phyloP scores from a whole-genome alignment of 2,888 invertebrate genomes.

The Pheosia tremula region DNA sequence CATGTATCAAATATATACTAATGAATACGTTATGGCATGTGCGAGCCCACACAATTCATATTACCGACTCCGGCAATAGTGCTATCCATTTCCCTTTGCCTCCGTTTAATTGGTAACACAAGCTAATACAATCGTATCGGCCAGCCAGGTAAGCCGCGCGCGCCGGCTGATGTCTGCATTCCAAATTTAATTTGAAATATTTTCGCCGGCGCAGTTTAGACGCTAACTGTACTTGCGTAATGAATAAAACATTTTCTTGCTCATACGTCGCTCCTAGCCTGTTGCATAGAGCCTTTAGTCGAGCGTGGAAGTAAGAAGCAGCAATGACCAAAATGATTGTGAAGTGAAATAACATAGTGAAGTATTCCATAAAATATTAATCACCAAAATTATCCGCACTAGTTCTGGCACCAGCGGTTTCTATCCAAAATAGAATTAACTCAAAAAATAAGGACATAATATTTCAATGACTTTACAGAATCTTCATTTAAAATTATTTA shows the following conservation, averaged over 20 bases:
- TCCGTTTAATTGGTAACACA: not conserved
- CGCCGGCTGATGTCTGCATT: slow-evolving; percentile 68
- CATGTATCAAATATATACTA: no score
- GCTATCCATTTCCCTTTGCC: no score
- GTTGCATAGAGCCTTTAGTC: slow-evolving; percentile 47
- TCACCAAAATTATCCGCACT: no score
- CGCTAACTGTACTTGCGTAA: slow-evolving; percentile 67
- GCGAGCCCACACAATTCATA: not conserved
- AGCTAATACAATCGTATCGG: slow-evolving; percentile 8
- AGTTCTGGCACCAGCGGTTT: no score
- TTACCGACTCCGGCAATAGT: not conserved
- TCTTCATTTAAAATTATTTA: no score
- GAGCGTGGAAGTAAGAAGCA: slow-evolving; percentile 11
- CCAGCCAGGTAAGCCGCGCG: slow-evolving; percentile 20
- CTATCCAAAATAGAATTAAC: no score
- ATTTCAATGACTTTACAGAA: no score
- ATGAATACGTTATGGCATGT: no score
- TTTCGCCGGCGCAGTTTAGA: slow-evolving; percentile 68
- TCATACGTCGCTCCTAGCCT: slow-evolving; percentile 69
- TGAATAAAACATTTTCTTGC: slow-evolving; percentile 78
- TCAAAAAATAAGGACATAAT: no score
- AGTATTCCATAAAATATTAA: no score
- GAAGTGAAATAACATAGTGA: no score
- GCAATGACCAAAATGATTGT: no score
- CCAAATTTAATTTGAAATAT: slow-evolving; percentile 78